Conservation (phyloP, 2,797 vertebrate species). For the Anguilla anguilla region DNA sequence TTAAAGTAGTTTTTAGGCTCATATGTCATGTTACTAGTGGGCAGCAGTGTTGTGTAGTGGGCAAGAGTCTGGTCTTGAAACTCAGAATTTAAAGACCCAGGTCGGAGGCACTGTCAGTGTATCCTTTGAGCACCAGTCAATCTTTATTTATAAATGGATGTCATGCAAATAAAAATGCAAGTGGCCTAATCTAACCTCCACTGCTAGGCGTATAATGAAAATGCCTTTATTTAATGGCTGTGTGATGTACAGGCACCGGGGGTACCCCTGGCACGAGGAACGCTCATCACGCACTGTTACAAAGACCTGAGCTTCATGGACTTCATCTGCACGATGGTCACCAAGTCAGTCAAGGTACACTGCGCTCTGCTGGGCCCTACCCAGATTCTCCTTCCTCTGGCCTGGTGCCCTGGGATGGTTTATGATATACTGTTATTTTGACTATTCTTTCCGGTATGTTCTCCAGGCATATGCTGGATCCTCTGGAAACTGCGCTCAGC, state of each 20-base stretch:
- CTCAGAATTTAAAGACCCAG: no score
- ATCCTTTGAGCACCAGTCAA: background rate
- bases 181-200: background rate
- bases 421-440: background rate
- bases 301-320: constrained; percentile 94
- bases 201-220: background rate
- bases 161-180: background rate
- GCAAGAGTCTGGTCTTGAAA: background rate
- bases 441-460: constrained; percentile 8
- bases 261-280: constrained; percentile 84
- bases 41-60: background rate
- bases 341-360: constrained; percentile 85
- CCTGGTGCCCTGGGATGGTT: background rate
- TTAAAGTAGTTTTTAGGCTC: background rate
- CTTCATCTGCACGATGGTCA: constrained; percentile 89
- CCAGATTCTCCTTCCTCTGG: background rate
- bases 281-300: constrained; percentile 90
- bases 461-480: constrained; percentile 77
- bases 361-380: constrained; percentile 47
- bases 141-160: background rate
- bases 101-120: no score
- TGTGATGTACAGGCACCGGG: constrained; percentile 80
- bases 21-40: background rate
- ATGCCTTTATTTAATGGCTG: background rate
- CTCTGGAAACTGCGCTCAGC: constrained; percentile 71